Percentiles rank a stretch among this genome's conserved stretches.
Evolutionary conservation across 2,797 vertebrate genomes (phyloP).

Genomic region (Platyrinchus mystaceus): DNA sequence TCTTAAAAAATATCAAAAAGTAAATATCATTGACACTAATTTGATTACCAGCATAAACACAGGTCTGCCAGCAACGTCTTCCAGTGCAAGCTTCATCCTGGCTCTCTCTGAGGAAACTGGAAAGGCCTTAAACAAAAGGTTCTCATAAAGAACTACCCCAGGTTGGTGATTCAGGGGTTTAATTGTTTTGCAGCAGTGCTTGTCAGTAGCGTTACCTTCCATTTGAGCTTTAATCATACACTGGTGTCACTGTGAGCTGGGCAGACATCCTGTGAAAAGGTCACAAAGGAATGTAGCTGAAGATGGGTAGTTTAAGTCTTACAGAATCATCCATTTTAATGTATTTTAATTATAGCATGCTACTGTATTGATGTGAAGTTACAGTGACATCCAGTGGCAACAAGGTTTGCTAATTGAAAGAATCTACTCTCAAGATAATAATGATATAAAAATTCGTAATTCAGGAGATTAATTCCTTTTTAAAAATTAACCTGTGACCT

Average conservation of each 20-base stretch:
- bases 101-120: background rate
- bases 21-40: background rate
- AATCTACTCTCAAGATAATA: background rate
- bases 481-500: background rate
- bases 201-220: constrained; percentile 37
- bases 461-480: background rate
- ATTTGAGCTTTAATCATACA: constrained; percentile 1
- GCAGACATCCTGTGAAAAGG: constrained; percentile 51
- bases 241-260: constrained; percentile 54
- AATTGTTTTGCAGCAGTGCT: constrained; percentile 21
- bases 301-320: background rate
- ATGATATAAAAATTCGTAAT: background rate
- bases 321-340: constrained; percentile 14
- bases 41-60: constrained; percentile 39
- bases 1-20: background rate
- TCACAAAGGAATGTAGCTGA: constrained; percentile 42
- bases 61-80: constrained; percentile 8
- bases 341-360: constrained; percentile 18
- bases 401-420: background rate
- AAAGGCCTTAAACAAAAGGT: constrained; percentile 40
- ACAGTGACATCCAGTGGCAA: constrained; percentile 68
- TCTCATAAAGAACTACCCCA: constrained; percentile 29
- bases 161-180: background rate
- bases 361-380: background rate
- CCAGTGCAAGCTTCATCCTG: constrained; percentile 18